phyloP scores from a whole-genome alignment of 2,888 invertebrate genomes.

The Coelinius sp. region DNA sequence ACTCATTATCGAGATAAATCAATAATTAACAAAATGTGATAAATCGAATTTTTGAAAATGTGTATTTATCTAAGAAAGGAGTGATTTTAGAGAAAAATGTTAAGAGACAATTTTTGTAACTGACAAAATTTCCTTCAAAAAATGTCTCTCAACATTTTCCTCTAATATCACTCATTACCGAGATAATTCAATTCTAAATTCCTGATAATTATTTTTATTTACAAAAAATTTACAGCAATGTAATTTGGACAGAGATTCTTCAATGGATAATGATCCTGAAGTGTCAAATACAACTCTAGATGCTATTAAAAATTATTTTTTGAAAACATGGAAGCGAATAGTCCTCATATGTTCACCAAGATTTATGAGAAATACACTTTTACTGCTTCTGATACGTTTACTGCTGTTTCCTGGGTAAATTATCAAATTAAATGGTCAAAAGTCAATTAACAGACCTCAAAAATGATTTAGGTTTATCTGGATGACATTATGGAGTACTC shows the following conservation, averaged over 20 bases:
- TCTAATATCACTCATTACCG: no score
- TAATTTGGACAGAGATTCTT: conserved; percentile 37
- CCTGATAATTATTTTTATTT: no score
- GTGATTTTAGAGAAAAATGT: no score
- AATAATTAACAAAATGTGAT: no score
- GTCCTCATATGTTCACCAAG: conserved; percentile 40
- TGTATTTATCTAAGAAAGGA: no score
- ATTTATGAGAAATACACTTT: conserved; percentile 44
- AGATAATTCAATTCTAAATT: no score
- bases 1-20: no score
- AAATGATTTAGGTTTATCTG: conserved; percentile 51
- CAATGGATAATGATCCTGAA: conserved; percentile 36
- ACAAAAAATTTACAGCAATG: conserved; percentile 32
- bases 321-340: conserved; percentile 42
- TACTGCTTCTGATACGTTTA: conserved; percentile 45
- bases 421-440: not conserved
- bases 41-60: no score
- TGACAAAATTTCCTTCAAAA: no score
- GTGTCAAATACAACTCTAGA: conserved; percentile 16
- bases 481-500: conserved; percentile 54
- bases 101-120: no score
- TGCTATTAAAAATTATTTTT: conserved; percentile 33
- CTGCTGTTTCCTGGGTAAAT: conserved; percentile 57
- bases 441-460: not conserved
- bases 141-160: no score